Evolutionary conservation across 2,888 invertebrate genomes (phyloP), one percentile per base, ranked within the genome.

Genomic region (Pyrrhosoma nymphula): DNA sequence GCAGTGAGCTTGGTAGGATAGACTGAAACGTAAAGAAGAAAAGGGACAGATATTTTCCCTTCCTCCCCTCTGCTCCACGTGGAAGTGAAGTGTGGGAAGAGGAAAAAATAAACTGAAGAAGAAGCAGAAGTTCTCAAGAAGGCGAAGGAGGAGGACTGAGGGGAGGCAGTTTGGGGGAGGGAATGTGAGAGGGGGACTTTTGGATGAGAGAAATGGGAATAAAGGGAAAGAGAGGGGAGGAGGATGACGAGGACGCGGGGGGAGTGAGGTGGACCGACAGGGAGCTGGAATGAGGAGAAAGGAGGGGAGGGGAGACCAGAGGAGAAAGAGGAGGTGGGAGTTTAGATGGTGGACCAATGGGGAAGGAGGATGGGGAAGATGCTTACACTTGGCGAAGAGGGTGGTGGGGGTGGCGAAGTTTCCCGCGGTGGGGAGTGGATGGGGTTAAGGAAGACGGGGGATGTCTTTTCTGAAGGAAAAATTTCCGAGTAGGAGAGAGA

Each of bases 41-140:
- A 82, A 30, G n/a, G 75, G 18, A 30, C 8, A 35, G 82, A 35
- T n/a, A n/a, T 82, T 35, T 82, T 26, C 26, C 63, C 23, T 18
- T 63, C 23, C 56, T 69, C 69, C 20, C n/a, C 69, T 69, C 69
- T 69, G 20, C 26, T n/a, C 16, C 82, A 12, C 30, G 2, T 3
- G 16, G 82, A 18, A 35, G 82, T 82, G 82, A 35, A 18, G 82
- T 35, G 35, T 35, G 82, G 82, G 82, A 16, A 16, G 82, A 35
- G 10, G 82, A 82, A 82, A 82, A 82, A 82, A 82, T 82, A 82
- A 82, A 82, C 82, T 18, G 35, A 35, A n/a, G 82, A 82, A 82
- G 35, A 35, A n/a, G 82, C 35, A 82, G 35, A 82, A 82, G 82
- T 82, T 82, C 82, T 82, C 82, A 16, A 82, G 82, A 35, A 35